Evolutionary conservation across 2,113 vertebrate genomes (phyloP).

Genomic region (Meleagris gallopavo): DNA sequence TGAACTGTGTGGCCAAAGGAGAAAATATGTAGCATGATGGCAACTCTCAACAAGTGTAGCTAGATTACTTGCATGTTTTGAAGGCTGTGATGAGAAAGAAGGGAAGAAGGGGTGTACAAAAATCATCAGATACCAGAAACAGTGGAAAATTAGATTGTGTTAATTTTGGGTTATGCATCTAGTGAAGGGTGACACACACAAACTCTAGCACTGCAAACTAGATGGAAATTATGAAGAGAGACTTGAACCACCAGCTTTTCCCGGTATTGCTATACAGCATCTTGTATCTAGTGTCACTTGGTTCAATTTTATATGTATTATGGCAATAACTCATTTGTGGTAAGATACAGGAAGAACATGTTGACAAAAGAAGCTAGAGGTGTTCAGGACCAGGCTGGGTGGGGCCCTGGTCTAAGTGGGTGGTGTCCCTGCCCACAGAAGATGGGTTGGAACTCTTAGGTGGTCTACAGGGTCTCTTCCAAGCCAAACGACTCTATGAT

Average conservation of each 20-base stretch:
- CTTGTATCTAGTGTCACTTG: neutral
- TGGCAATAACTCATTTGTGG: neutral
- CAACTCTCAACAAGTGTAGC: neutral
- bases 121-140: neutral
- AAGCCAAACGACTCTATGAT: neutral
- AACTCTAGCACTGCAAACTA: neutral
- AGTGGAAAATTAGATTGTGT: neutral
- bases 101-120: neutral
- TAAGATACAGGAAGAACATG: neutral
- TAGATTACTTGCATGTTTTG: neutral
- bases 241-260: neutral
- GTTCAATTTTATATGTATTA: neutral
- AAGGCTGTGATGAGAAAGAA: neutral
- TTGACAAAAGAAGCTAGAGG: neutral
- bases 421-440: neutral
- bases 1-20: neutral
- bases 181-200: neutral
- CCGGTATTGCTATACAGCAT: neutral
- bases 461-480: neutral
- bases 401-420: neutral
- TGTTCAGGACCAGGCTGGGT: neutral
- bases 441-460: neutral
- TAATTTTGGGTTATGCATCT: neutral
- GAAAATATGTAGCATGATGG: neutral
- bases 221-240: neutral